Percentiles rank a stretch among this genome's conserved stretches.
Evolutionary conservation across 2,113 vertebrate genomes (phyloP).

Genomic region (Ancistrus triradiatus): DNA sequence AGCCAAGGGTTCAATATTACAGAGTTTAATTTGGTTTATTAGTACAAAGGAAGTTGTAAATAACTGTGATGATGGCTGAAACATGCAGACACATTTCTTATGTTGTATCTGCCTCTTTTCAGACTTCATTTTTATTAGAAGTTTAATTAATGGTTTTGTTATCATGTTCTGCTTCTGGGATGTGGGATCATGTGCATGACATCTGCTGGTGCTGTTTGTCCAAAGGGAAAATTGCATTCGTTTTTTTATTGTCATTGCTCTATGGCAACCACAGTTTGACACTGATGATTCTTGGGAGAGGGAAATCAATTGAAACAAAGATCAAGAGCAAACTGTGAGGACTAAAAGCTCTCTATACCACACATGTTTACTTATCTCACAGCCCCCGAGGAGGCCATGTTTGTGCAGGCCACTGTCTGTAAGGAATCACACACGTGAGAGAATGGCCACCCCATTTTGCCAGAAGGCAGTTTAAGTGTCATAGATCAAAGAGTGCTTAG

Average conservation of each 20-base stretch:
- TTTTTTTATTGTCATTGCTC: conserved; percentile 28
- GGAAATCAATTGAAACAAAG: conserved; percentile 21
- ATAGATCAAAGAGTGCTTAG: conserved; percentile 20
- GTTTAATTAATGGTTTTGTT: conserved; percentile 4
- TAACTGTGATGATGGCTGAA: neutral
- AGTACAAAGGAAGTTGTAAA: conserved; percentile 3
- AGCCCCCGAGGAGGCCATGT: conserved; percentile 25
- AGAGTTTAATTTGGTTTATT: neutral
- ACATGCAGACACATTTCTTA: neutral
- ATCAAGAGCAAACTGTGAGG: conserved; percentile 22
- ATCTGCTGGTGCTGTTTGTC: conserved; percentile 32
- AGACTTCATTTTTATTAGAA: neutral
- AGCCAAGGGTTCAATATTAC: neutral
- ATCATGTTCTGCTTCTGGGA: neutral
- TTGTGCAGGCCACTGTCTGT: conserved; percentile 14
- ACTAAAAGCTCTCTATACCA: conserved; percentile 16
- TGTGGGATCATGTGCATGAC: conserved; percentile 10
- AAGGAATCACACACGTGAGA: conserved; percentile 16
- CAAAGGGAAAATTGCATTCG: conserved; percentile 15
- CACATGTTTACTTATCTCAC: conserved; percentile 48
- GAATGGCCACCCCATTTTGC: neutral
- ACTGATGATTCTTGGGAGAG: conserved; percentile 15
- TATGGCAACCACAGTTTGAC: conserved; percentile 39
- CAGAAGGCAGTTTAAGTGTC: neutral
- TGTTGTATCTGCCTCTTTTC: neutral